Evolutionary conservation across 2,797 vertebrate genomes (phyloP), one percentile per base, ranked within the genome.

Genomic region (Benthosema pterotum): DNA sequence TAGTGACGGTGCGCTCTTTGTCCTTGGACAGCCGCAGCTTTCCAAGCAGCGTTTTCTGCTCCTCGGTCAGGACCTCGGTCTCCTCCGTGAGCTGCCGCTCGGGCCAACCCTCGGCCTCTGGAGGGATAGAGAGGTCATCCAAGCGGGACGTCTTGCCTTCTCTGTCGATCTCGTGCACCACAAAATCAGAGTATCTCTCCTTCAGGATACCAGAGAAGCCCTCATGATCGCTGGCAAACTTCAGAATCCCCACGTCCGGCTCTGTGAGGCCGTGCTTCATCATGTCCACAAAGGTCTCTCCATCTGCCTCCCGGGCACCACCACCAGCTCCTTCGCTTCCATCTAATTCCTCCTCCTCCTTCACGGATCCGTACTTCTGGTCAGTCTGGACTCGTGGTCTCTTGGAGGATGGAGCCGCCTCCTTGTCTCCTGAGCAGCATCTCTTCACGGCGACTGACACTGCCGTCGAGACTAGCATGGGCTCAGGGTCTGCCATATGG

Each of bases 151-250:
- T 87, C 65, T 84, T 94, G 28, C 98, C 97, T 70, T 98, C 94
- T 91, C 94, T 98, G 91, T 91, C 96, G 87, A 99, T 98, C 93
- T 99, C 98, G 55, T 99, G 93, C 77, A 99, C 97, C 79, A 99
- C 93, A 55, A 99, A 99, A 90, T 99, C 98, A 0, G 98, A 99
- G 73, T 99, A 99, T 70, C 97, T 96, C 89, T 99, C 98, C 79
- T 99, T 99, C 67, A 99, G 86, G 79, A 99, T 97, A 73, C 98
- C 98, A 9, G 96, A 98, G 91, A 99, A 99, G 4, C 98, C 98
- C 74, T 95, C 71, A 19, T 98, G 96, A 43, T 92, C 84, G 69
- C 97, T 98, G 79, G 99, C 94, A 74, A 96, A 99, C 68, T 98
- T 98, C 64, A 93, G 92, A 83, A 99, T 99, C 58, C 97, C 97